Conservation (phyloP, 2,888 invertebrate species). For the Polyploca ridens region DNA sequence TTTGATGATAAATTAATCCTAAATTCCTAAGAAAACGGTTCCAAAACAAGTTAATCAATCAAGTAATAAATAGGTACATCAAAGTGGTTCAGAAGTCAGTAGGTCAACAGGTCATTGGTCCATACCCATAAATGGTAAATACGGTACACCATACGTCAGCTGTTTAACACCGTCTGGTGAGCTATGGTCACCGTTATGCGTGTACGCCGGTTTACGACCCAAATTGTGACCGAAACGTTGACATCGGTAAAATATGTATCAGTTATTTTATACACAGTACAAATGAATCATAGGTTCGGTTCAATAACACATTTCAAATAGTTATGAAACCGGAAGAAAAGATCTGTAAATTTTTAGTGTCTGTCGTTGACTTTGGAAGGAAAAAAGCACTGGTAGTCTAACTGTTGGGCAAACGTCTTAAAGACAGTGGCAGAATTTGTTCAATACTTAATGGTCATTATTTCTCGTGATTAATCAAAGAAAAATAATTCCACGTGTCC, state of each 20-base stretch:
- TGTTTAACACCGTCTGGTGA: constrained; percentile 19
- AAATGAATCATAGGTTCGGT: not conserved
- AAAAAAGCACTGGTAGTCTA: too few species aligned
- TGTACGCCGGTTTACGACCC: constrained; percentile 3
- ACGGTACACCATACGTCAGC: constrained; percentile 22
- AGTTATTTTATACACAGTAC: not conserved
- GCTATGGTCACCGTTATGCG: constrained; percentile 21
- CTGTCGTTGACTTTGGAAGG: not conserved
- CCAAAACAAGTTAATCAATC: too few species aligned
- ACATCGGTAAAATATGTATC: not conserved
- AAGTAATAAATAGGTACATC: not conserved
- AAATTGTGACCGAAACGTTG: constrained; percentile 1
- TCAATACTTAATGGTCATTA: too few species aligned
- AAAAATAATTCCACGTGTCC: too few species aligned
- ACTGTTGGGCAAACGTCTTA: too few species aligned
- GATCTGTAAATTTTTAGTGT: not conserved
- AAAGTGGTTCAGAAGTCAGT: not conserved
- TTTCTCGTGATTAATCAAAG: too few species aligned
- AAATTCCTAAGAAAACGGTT: too few species aligned
- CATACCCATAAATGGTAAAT: constrained; percentile 2
- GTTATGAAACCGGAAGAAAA: not conserved
- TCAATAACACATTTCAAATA: not conserved
- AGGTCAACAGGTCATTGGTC: constrained; percentile 5
- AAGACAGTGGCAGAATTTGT: too few species aligned
- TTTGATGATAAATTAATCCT: too few species aligned